Percentiles rank a stretch among this genome's conserved stretches.
These are phyloP conservation scores for Neotoxoptera formosana DNA, from an alignment of 1,140 invertebrate genomes.

Conservation along the genomic window DNA sequence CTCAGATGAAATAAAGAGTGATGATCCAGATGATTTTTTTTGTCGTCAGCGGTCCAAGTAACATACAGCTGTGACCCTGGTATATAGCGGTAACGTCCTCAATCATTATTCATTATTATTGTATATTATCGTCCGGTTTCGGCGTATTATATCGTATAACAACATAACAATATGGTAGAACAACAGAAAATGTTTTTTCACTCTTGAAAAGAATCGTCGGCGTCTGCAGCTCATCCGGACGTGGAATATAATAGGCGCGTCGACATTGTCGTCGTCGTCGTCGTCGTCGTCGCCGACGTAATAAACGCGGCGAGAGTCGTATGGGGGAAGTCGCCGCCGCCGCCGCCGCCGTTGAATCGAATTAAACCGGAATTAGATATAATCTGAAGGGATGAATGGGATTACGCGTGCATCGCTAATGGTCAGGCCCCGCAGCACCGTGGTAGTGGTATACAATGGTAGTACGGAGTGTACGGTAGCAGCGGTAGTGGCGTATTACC, in stretches of 20 bases:
- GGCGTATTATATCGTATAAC: neutral
- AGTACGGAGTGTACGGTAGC: neutral
- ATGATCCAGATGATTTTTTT: too few species aligned
- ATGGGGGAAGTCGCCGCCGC: neutral
- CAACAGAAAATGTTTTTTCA: neutral
- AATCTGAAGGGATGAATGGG: constrained; percentile 57
- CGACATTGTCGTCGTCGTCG: constrained; percentile 11
- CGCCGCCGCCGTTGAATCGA: constrained; percentile 33
- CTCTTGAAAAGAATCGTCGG: neutral
- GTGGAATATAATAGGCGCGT: constrained; percentile 40
- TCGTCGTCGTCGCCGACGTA: constrained; percentile 30
- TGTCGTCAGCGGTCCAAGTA: too few species aligned
- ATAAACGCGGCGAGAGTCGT: neutral
- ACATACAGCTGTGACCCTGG: too few species aligned
- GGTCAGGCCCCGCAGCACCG: constrained; percentile 53
- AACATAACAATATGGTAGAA: neutral
- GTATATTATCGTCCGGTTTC: neutral
- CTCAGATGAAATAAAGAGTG: too few species aligned
- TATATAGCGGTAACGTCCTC: too few species aligned
- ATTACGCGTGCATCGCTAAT: constrained; percentile 58
- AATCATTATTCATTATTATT: neutral
- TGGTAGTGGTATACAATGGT: neutral
- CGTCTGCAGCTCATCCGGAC: neutral
- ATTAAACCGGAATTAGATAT: constrained; percentile 58
- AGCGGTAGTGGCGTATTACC: neutral